These are phyloP conservation scores for Uropsilus gracilis DNA, from an alignment of 2,113 vertebrate genomes.

Conservation along the genomic window DNA sequence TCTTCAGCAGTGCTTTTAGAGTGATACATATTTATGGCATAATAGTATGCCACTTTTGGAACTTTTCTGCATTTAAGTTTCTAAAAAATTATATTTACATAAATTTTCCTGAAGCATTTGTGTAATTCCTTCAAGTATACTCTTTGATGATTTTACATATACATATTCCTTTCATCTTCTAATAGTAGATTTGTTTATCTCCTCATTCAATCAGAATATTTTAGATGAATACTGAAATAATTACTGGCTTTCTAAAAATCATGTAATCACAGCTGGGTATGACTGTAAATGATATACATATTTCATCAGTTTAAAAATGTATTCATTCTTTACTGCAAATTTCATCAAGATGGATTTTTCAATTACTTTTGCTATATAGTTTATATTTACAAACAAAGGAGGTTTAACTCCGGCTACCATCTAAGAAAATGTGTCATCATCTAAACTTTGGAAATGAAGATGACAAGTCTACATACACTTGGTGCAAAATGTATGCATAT, in stretches of 20 bases:
- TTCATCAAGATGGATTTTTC: neutral
- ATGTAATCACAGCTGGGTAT: slow-evolving; percentile 58
- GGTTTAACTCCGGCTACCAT: slow-evolving; percentile 14
- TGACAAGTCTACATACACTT: neutral
- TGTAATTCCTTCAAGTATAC: slow-evolving; percentile 63
- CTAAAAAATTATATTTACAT: slow-evolving; percentile 69
- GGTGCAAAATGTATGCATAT: neutral
- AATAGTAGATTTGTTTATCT: slow-evolving; percentile 59
- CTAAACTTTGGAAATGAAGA: slow-evolving; percentile 31
- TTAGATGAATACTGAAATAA: slow-evolving; percentile 73
- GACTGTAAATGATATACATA: slow-evolving; percentile 51
- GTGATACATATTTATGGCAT: slow-evolving; percentile 84
- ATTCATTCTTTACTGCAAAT: slow-evolving; percentile 35
- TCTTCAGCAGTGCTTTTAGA: slow-evolving; percentile 71
- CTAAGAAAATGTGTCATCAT: neutral
- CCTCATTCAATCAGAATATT: slow-evolving; percentile 68
- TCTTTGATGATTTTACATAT: slow-evolving; percentile 47
- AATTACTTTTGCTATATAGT: slow-evolving; percentile 30
- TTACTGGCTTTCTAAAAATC: slow-evolving; percentile 61
- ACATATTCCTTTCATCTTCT: slow-evolving; percentile 51
- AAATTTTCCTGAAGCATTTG: slow-evolving; percentile 70
- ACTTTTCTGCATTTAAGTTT: slow-evolving; percentile 63
- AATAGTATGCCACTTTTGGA: slow-evolving; percentile 66
- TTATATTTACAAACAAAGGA: slow-evolving; percentile 56
- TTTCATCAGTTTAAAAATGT: slow-evolving; percentile 61